Percentiles rank a stretch among this genome's conserved stretches.
Evolutionary conservation across 2,797 vertebrate genomes (phyloP).

Genomic region (Protonibea diacanthus): DNA sequence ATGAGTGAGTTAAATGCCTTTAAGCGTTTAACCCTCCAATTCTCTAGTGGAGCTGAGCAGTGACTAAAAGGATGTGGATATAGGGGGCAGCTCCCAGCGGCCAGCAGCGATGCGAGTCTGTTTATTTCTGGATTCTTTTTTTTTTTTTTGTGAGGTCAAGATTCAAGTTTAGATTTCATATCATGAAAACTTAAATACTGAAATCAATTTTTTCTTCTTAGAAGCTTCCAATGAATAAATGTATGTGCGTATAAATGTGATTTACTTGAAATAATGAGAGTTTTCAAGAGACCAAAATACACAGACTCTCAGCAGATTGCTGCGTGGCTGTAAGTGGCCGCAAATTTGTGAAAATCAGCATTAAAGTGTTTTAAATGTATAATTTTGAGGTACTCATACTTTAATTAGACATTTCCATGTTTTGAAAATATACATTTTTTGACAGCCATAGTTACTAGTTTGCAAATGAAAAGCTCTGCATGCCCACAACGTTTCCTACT

Average conservation of each 20-base stretch:
- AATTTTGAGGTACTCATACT: not conserved
- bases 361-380: not conserved
- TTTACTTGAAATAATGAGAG: not conserved
- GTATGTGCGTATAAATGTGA: no score
- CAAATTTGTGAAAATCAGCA: not conserved
- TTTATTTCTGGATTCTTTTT: not conserved
- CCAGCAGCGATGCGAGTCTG: not conserved
- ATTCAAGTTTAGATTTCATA: conserved; percentile 1
- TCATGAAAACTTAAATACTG: not conserved
- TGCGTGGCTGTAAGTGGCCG: not conserved
- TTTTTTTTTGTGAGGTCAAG: not conserved
- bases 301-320: not conserved
- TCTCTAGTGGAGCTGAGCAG: conserved; percentile 19
- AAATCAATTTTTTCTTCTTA: not conserved
- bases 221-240: not conserved
- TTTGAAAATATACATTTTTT: not conserved
- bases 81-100: not conserved
- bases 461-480: not conserved
- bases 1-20: conserved; percentile 19
- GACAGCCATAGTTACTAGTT: no score
- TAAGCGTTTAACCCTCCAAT: conserved; percentile 35
- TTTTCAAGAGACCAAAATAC: conserved; percentile 1
- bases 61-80: not conserved
- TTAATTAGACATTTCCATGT: not conserved
- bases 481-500: no score